phyloP scores from a whole-genome alignment of 2,113 vertebrate species.

The Hassar affinis region DNA sequence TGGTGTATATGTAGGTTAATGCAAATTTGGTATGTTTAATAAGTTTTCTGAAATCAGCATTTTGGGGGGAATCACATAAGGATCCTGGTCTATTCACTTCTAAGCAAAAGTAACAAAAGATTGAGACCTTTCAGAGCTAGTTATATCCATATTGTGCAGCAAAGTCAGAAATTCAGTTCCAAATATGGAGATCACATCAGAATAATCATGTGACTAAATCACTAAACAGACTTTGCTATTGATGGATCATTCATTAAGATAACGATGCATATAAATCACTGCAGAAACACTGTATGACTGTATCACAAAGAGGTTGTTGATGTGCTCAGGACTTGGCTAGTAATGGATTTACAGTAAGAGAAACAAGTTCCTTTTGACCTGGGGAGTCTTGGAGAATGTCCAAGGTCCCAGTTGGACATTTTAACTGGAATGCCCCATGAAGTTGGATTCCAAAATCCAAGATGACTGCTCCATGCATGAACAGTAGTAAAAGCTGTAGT shows the following conservation, averaged over 20 bases:
- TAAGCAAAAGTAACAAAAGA: neutral
- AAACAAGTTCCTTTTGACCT: too few relatives aligned
- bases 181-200: neutral
- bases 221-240: neutral
- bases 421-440: too few relatives aligned
- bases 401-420: too few relatives aligned
- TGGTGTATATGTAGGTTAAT: neutral
- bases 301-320: neutral
- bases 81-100: neutral
- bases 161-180: neutral
- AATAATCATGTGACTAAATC: neutral
- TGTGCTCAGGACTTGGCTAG: neutral
- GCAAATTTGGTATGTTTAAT: neutral
- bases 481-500: too few relatives aligned
- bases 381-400: too few relatives aligned
- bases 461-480: too few relatives aligned
- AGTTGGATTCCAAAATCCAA: too few relatives aligned
- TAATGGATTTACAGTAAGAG: slow-evolving; percentile 3
- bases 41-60: neutral
- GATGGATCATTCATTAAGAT: neutral
- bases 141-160: neutral
- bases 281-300: neutral
- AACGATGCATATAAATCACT: neutral
- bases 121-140: neutral
- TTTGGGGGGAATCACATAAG: neutral